These are phyloP conservation scores for Oryzias curvinotus DNA, from an alignment of 2,113 vertebrate genomes.

Conservation along the genomic window DNA sequence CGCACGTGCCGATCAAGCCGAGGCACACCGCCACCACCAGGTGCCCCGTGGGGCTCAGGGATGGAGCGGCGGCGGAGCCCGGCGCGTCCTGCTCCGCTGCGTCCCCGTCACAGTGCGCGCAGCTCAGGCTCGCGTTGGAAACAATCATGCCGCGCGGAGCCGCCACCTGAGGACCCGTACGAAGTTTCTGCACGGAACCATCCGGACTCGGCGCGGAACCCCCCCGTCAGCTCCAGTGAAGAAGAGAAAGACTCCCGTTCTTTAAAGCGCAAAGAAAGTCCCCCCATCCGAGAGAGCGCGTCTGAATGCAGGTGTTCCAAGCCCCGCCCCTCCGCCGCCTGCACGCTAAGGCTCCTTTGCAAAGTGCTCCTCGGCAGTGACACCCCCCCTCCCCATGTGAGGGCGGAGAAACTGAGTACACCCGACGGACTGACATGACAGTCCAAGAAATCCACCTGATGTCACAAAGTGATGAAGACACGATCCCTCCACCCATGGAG, in stretches of 20 bases:
- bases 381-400: no score
- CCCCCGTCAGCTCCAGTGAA: constrained; percentile 42
- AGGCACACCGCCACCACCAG: constrained; percentile 78
- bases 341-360: constrained; percentile 27
- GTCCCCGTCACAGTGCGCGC: constrained; percentile 53
- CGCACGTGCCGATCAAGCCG: constrained; percentile 76
- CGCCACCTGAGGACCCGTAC: constrained; percentile 32
- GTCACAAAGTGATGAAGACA: no score
- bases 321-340: constrained; percentile 35
- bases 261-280: neutral
- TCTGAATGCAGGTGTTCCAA: constrained; percentile 4
- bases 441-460: no score
- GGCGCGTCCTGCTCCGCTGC: constrained; percentile 39
- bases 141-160: constrained; percentile 60
- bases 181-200: constrained; percentile 39
- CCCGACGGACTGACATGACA: no score
- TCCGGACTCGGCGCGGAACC: constrained; percentile 11
- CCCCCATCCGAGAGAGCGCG: neutral
- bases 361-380: constrained; percentile 29
- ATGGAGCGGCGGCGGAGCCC: constrained; percentile 32
- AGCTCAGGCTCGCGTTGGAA: constrained; percentile 69
- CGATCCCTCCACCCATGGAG: no score
- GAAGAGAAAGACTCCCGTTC: constrained; percentile 2
- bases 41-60: constrained; percentile 74
- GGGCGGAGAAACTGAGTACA: no score